phyloP scores from a whole-genome alignment of 2,888 invertebrate species.

The Cryptops parisi region DNA sequence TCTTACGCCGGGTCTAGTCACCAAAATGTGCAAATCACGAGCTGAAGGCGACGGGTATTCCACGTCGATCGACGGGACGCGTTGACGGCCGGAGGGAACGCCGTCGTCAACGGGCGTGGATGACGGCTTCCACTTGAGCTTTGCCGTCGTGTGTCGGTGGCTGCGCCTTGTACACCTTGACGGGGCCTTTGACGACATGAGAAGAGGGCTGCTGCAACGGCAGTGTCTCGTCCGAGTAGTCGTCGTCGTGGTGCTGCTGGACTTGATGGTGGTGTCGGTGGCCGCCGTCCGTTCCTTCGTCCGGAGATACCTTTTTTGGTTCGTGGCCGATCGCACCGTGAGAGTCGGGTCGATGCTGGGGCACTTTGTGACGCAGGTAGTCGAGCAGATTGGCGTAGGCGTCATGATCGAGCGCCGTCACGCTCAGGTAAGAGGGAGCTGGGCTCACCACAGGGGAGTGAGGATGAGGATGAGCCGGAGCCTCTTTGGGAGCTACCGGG shows the following conservation, averaged over 20 bases:
- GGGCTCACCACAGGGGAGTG: neutral
- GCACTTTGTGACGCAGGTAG: neutral
- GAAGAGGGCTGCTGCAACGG: neutral
- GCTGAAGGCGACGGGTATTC: no score
- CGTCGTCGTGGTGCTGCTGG: neutral
- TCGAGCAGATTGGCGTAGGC: neutral
- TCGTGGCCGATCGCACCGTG: neutral
- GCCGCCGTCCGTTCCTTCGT: neutral
- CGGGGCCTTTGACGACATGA: neutral
- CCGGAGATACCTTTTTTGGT: neutral
- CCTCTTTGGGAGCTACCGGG: neutral
- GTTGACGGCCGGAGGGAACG: no score
- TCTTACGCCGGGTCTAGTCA: no score
- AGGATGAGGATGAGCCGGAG: neutral
- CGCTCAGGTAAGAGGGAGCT: neutral
- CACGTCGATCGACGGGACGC: no score
- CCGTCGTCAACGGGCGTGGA: neutral
- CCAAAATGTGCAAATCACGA: no score
- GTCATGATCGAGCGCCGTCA: neutral
- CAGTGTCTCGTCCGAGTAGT: neutral
- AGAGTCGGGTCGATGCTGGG: neutral
- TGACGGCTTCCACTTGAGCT: constrained; percentile 1
- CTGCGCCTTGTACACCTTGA: constrained; percentile 12
- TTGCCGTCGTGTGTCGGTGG: constrained; percentile 7
- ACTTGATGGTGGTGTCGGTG: neutral